Evolutionary conservation across 1,140 invertebrate species (phyloP).

Genomic region (Meloidogyne floridensis): DNA sequence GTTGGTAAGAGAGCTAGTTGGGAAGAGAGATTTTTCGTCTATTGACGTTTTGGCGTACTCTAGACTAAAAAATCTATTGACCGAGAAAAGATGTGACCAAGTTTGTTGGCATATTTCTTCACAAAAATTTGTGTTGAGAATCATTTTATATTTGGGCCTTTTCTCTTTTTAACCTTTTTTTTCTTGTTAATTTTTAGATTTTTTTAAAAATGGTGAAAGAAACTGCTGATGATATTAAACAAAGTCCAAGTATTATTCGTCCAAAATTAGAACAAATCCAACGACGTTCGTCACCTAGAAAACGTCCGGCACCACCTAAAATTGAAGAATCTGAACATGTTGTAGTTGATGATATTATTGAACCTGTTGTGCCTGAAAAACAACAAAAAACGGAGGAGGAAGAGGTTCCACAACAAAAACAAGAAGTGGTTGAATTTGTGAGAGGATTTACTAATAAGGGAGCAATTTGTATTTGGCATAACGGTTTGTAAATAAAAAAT

Average conservation of each 20-base stretch:
- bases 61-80: too few species aligned
- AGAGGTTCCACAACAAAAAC: neutral
- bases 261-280: neutral
- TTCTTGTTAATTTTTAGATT: neutral
- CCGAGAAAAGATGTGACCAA: too few species aligned
- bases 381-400: neutral
- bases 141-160: too few species aligned
- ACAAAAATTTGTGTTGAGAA: too few species aligned
- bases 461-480: conserved; percentile 16
- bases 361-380: neutral
- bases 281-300: neutral
- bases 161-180: neutral
- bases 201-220: neutral
- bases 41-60: too few species aligned
- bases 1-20: too few species aligned
- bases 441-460: neutral
- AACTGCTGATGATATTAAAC: neutral
- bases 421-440: neutral
- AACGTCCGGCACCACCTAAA: neutral
- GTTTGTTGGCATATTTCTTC: too few species aligned
- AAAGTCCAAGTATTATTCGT: neutral
- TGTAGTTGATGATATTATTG: neutral
- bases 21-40: too few species aligned
- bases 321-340: neutral
- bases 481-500: neutral